A percentile compares a stretch with the other conserved stretches of the same genome.
These are phyloP conservation scores for Avahi laniger DNA, from an alignment of 2,797 vertebrate genomes.

Conservation along the genomic window DNA sequence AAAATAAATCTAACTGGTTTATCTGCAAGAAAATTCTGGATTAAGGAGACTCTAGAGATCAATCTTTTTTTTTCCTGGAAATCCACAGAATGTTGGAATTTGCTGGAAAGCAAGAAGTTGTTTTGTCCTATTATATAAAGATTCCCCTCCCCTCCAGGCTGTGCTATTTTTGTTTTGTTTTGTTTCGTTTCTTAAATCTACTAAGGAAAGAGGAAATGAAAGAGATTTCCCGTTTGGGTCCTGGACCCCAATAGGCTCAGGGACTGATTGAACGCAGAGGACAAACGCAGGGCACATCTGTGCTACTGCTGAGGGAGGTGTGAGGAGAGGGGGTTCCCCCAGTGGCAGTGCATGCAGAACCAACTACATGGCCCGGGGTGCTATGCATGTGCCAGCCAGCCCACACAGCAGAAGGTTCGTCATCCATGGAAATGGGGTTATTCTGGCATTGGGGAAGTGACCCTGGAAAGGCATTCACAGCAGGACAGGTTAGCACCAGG, in stretches of 20 bases:
- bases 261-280: neutral
- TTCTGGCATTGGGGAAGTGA: neutral
- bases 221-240: neutral
- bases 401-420: neutral
- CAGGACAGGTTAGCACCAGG: neutral
- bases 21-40: neutral
- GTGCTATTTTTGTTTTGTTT: neutral
- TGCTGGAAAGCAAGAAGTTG: neutral
- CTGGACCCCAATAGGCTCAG: neutral
- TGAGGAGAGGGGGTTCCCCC: neutral
- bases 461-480: neutral
- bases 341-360: rapidly evolving
- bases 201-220: neutral
- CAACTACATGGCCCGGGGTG: neutral
- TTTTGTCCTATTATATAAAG: neutral
- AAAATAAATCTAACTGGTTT: neutral
- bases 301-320: no score
- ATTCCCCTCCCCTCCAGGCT: neutral
- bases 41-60: neutral
- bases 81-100: neutral
- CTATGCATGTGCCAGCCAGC: neutral
- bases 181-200: neutral
- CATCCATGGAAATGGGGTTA: neutral
- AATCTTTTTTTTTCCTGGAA: neutral
- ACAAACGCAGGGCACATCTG: neutral